These are phyloP conservation scores for Philereme transversata DNA, from an alignment of 2,888 invertebrate species.

Conservation along the genomic window DNA sequence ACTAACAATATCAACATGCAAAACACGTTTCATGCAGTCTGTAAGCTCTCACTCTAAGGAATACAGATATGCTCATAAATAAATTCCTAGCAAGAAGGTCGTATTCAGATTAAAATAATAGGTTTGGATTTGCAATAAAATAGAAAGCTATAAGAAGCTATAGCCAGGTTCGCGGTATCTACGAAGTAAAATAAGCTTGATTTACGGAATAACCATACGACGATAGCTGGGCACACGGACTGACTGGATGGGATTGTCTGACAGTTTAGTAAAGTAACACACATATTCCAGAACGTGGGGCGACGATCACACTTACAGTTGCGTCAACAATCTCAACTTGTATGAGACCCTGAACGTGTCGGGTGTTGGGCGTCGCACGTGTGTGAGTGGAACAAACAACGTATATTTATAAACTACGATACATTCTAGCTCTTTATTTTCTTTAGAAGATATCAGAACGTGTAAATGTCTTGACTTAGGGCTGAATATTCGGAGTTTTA, in stretches of 20 bases:
- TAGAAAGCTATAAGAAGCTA: conserved; percentile 38
- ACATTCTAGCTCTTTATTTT: conserved; percentile 32
- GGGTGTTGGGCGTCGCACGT: conserved; percentile 71
- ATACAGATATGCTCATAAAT: conserved; percentile 40
- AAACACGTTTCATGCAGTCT: conserved; percentile 62
- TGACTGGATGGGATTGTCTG: conserved; percentile 61
- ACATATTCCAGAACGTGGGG: conserved; percentile 71
- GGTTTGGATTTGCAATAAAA: conserved; percentile 28
- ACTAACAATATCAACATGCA: conserved; percentile 55
- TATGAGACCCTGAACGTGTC: conserved; percentile 76
- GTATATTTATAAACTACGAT: conserved; percentile 49
- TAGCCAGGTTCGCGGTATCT: conserved; percentile 38
- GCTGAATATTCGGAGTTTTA: background rate
- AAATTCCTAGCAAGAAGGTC: conserved; percentile 42
- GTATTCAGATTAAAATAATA: conserved; percentile 24
- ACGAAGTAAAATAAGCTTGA: conserved; percentile 53
- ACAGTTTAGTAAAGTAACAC: conserved; percentile 75
- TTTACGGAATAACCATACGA: conserved; percentile 60
- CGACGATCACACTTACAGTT: conserved; percentile 82
- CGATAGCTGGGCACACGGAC: conserved; percentile 72
- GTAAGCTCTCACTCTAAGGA: conserved; percentile 46
- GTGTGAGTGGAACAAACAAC: conserved; percentile 74
- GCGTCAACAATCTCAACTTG: conserved; percentile 81
- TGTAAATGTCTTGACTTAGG: conserved; percentile 7
- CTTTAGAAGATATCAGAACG: conserved; percentile 18